phyloP scores from a whole-genome alignment of 2,888 invertebrate species.

The Agonopterix heracliana region DNA sequence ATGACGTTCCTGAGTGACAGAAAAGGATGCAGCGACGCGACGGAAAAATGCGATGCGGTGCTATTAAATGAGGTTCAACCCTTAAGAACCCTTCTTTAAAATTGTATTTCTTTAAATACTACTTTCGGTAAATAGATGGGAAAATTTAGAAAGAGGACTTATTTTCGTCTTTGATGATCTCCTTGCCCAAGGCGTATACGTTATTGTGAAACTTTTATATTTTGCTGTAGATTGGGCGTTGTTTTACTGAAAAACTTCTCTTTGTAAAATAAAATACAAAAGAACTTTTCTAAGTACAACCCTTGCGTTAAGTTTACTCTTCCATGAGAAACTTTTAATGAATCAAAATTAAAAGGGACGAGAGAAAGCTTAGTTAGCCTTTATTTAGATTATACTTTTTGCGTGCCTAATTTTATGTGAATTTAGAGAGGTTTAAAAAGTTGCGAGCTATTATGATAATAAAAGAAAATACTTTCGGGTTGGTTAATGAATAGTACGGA shows the following conservation, averaged over 20 bases:
- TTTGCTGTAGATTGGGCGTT: constrained; percentile 67
- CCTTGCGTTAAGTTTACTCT: constrained; percentile 64
- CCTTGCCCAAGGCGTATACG: constrained; percentile 64
- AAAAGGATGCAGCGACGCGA: too few species aligned
- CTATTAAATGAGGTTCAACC: too few species aligned
- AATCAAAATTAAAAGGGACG: constrained; percentile 58
- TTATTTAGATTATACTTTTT: too few species aligned
- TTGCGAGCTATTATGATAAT: too few species aligned
- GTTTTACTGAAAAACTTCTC: constrained; percentile 70
- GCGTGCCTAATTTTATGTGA: too few species aligned
- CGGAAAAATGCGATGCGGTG: too few species aligned
- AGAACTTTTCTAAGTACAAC: constrained; percentile 62
- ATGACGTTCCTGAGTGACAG: too few species aligned
- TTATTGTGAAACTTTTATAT: constrained; percentile 73
- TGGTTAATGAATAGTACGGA: too few species aligned
- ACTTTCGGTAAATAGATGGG: constrained; percentile 15
- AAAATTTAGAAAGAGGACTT: constrained; percentile 52
- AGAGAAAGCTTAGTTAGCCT: constrained; percentile 4
- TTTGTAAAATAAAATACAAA: constrained; percentile 68
- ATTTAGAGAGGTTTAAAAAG: too few species aligned
- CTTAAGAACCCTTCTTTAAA: background rate
- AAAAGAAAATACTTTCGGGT: too few species aligned
- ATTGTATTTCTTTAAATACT: background rate
- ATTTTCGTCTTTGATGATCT: constrained; percentile 56
- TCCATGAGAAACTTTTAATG: constrained; percentile 68